Evolutionary conservation across 2,797 vertebrate species (phyloP).

Genomic region (Cheirogaleus major): DNA sequence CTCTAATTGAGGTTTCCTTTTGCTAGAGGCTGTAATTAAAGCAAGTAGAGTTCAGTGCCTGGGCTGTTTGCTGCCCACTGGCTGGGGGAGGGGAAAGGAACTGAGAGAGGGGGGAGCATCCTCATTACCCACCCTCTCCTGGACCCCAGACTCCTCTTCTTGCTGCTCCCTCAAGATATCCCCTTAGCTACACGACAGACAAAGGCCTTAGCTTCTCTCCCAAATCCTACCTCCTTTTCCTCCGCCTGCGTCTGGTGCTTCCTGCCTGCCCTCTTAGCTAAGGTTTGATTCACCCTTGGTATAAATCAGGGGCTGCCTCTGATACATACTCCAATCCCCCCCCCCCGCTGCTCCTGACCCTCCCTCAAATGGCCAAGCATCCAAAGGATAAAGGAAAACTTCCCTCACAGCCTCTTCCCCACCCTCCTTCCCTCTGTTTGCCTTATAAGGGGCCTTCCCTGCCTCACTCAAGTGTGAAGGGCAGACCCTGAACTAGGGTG

Average conservation of each 20-base stretch:
- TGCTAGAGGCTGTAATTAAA: conserved; percentile 88
- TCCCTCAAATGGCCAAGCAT: neutral
- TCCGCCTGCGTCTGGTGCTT: neutral
- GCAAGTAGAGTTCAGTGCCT: conserved; percentile 86
- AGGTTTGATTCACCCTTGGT: neutral
- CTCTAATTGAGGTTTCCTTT: conserved; percentile 88
- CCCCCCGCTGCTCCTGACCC: neutral
- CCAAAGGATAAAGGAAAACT: neutral
- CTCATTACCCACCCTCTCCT: conserved; percentile 59
- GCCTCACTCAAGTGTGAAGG: neutral
- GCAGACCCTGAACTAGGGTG: neutral
- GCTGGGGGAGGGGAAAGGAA: conserved; percentile 78
- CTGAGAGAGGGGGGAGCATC: neutral
- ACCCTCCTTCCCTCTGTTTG: neutral
- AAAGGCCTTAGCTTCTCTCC: neutral
- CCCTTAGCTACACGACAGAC: neutral
- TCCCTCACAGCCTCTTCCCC: neutral
- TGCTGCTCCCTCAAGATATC: neutral
- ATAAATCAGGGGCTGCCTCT: conserved; percentile 23
- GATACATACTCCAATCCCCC: neutral
- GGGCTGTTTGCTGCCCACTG: conserved; percentile 81
- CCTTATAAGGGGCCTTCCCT: neutral
- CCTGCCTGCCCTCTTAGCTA: neutral
- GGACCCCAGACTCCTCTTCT: conserved; percentile 50
- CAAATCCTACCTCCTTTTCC: neutral